Percentiles rank a stretch among this genome's conserved stretches.
Conservation (phyloP, 2,113 vertebrate species). For the Lasiurus borealis region DNA sequence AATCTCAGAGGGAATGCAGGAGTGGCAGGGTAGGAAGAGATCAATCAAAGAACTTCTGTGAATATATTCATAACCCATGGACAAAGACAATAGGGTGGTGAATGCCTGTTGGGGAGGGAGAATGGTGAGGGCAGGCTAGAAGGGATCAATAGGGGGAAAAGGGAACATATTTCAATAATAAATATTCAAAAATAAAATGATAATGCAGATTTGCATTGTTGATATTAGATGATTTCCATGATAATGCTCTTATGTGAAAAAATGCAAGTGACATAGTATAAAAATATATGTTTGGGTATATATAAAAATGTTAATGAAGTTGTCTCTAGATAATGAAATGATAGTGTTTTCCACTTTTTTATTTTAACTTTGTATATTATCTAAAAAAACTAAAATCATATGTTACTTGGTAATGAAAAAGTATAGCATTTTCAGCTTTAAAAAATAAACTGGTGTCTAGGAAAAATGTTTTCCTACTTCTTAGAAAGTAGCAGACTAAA, state of each 20-base stretch:
- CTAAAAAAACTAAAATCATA: conserved; percentile 5
- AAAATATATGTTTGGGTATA: not conserved
- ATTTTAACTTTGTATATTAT: conserved; percentile 8
- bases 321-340: not conserved
- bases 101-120: no score
- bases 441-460: not conserved
- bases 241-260: not conserved
- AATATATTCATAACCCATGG: no score
- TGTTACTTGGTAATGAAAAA: not conserved
- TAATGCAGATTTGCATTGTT: not conserved
- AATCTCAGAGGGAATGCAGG: no score
- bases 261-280: not conserved
- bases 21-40: no score
- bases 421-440: not conserved
- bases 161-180: no score
- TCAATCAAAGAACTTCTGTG: no score
- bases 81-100: no score
- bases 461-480: conserved; percentile 44
- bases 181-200: not conserved
- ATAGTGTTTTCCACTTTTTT: conserved; percentile 5
- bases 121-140: no score
- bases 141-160: no score
- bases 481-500: conserved; percentile 52
- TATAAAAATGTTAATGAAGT: not conserved
- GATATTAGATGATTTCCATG: not conserved